Percentiles rank a stretch among this genome's conserved stretches.
phyloP scores from a whole-genome alignment of 2,113 vertebrate species.

The Tiliqua scincoides region DNA sequence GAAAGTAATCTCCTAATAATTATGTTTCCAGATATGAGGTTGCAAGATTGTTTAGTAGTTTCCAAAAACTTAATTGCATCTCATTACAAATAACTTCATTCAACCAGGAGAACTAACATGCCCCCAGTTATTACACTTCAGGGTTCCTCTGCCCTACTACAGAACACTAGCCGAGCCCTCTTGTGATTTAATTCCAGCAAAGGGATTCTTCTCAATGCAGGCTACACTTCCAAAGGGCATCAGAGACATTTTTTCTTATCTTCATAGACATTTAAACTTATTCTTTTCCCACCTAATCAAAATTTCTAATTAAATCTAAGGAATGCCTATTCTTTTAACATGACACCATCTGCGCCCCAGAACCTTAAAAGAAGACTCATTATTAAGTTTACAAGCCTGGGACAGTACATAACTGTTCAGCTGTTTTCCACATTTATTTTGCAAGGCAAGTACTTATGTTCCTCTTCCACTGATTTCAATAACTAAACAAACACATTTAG shows the following conservation, averaged over 20 bases:
- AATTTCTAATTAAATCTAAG: conserved; percentile 23
- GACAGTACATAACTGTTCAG: not conserved
- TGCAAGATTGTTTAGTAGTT: conserved; percentile 49
- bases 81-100: conserved; percentile 53
- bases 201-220: not conserved
- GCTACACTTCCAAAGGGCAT: conserved; percentile 16
- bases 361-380: not conserved
- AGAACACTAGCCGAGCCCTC: not conserved
- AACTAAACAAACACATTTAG: not conserved
- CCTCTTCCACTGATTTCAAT: not conserved
- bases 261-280: not conserved
- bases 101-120: conserved; percentile 5
- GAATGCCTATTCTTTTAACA: not conserved
- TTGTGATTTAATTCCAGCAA: conserved; percentile 34
- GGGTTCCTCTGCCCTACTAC: not conserved
- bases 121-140: not conserved
- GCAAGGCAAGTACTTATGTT: too few relatives aligned
- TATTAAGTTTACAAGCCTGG: not conserved
- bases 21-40: conserved; percentile 58
- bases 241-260: conserved; percentile 1
- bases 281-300: not conserved
- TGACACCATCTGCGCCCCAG: not conserved
- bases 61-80: conserved; percentile 40
- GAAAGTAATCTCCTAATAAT: conserved; percentile 57
- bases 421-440: not conserved